These are phyloP conservation scores for Callocephalon fimbriatum DNA, from an alignment of 2,113 vertebrate genomes.

Conservation along the genomic window DNA sequence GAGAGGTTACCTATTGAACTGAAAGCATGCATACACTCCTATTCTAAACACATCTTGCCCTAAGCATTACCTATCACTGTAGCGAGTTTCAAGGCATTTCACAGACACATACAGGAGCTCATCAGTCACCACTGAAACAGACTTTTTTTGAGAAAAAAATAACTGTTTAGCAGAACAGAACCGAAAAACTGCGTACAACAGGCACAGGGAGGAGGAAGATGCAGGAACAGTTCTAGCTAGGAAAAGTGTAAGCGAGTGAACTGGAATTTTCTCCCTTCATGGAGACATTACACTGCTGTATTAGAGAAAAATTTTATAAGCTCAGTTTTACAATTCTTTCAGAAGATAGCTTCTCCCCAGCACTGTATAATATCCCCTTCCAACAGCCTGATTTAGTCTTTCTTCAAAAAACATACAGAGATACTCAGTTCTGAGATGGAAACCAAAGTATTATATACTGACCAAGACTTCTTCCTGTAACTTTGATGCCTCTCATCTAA, in stretches of 20 bases:
- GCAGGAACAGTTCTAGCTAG: neutral
- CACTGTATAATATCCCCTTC: neutral
- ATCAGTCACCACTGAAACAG: neutral
- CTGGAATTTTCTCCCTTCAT: neutral
- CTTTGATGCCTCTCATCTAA: neutral
- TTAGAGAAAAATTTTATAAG: neutral
- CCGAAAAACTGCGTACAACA: neutral
- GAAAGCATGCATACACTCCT: neutral
- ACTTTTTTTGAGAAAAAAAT: neutral
- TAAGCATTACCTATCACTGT: fast-evolving
- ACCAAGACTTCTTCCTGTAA: neutral
- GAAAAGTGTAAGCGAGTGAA: neutral
- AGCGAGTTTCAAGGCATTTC: neutral
- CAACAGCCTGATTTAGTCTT: neutral
- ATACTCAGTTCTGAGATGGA: neutral
- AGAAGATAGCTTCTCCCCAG: neutral
- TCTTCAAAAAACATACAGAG: fast-evolving
- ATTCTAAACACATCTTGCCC: neutral
- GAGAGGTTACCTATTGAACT: neutral
- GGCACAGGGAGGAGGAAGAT: neutral
- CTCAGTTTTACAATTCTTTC: neutral
- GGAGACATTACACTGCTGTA: fast-evolving
- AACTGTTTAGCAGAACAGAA: neutral
- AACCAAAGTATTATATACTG: neutral
- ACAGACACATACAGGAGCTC: neutral